Evolutionary conservation across 2,113 vertebrate species (phyloP), one percentile per base, ranked within the genome.

Genomic region (Glareola pratincola): DNA sequence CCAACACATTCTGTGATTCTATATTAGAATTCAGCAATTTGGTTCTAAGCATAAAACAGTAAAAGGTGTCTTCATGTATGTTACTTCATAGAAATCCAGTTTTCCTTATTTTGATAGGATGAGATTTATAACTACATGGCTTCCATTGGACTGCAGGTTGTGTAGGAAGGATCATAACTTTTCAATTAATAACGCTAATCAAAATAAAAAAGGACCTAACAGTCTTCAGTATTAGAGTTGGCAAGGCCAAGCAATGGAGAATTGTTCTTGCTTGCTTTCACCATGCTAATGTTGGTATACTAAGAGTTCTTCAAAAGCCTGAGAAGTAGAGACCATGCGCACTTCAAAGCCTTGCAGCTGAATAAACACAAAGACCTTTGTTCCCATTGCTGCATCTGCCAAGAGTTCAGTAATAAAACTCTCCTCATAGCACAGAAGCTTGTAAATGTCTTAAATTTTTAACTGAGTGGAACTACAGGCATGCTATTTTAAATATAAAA

Each of bases 341-440:
- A 62, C 81, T 91, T 96, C 92, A 96, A 96, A 96, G 93, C 45
- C 53, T 88, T 90, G 81, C 96, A 96, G 93, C 90, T 94, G 93
- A 96, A 72, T 91, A 94, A 96, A 92, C 66, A 87, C 18, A 16
- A 89, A 91, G 56, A 84, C 51, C 62, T 94, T 96, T 94, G 69
- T 93, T 97, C 62, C 72, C 14, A 8, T 29, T 91, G 79, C 82
- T 85, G 45, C 43, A 30, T 88, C 82, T 95, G 90, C 92, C 83
- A 93, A 68, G 79, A 88, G 63, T 50, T 0, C 1, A 80, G 72
- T 85, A 86, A 88, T 90, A 86, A 86, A 93, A 83, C 27, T 82
- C 50, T 71, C 22, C 80, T 78, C 91, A 67, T 41, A 88, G 67
- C 39, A 77, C 50, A 77, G 75, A 86, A 92, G 64, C 76, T 88